Base-by-base conservation (phyloP, 2,113 vertebrate genomes). In the Pachypanchax playfairii region DNA sequence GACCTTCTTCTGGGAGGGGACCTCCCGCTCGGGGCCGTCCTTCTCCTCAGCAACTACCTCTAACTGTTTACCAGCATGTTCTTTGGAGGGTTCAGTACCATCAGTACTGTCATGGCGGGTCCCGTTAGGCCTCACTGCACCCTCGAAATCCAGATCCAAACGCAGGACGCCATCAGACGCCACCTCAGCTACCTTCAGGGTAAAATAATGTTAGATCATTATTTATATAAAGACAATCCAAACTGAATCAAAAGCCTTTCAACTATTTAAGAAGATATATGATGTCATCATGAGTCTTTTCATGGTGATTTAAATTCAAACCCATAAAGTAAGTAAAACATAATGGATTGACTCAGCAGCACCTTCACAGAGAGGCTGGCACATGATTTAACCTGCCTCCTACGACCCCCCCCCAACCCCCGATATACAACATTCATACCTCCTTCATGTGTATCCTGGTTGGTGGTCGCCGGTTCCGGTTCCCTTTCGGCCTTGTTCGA, bases 391-490 rank as follows among this genome's bases (percentile, higher is more conserved):
- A 33, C 8, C 31, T 2, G 7, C 4, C 31, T 14, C 3, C 35
- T 36, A 36, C 35, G 11, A 36, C 3, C 2, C 14, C 35, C 12
- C 35, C 35, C 35, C 35, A 36, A 11, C 35, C 14, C 11, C 13
- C 14, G 35, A 36, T 14, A 36, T 13, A 36, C 18, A 8, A 63
- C 36, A 73, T 31, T 75, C 72, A 42, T 18, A 99, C 96, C 92
- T 97, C 96, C 77, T 97, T 98, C 21, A 98, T 90, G 82, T 98
- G 96, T 57, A 93, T 90, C 79, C 97, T 95, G 0, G 96, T 98
- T 1, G 97, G 97, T 1, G 96, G 96, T 47, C 96, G 91, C 11
- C 95, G 92, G 3, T 89, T 86, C 0, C 92, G 94, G 25, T 93
- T 91, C 43, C 92, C 89, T 47, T 94, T 96, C 15, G 93, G 94